These are phyloP conservation scores for Gopherus evgoodei DNA, from an alignment of 2,113 vertebrate genomes.

Conservation along the genomic window DNA sequence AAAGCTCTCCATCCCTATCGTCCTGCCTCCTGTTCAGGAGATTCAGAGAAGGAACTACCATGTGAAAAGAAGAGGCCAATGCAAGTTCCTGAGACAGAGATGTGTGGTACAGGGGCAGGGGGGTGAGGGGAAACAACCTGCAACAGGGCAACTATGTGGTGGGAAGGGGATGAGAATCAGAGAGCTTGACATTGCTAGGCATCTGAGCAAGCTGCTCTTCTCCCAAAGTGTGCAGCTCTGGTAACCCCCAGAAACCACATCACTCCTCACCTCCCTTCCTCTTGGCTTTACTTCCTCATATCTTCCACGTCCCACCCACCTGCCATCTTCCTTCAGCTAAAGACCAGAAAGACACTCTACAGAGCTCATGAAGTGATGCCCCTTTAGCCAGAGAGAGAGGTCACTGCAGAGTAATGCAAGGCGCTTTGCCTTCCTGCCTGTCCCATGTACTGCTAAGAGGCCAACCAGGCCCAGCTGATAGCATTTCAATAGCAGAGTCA, in stretches of 20 bases:
- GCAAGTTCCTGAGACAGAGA: not conserved
- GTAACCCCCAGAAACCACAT: not conserved
- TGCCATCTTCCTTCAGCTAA: not conserved
- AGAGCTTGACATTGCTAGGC: not conserved
- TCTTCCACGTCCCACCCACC: not conserved
- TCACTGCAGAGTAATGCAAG: not conserved
- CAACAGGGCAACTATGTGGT: not conserved
- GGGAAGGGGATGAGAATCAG: not conserved
- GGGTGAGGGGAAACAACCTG: not conserved
- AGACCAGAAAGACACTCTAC: not conserved
- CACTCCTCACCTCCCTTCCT: not conserved
- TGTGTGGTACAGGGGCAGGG: not conserved
- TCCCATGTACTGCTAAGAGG: not conserved
- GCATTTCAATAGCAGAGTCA: not conserved
- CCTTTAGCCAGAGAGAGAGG: not conserved
- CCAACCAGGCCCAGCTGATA: not conserved
- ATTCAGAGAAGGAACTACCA: not conserved
- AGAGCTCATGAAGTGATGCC: not conserved
- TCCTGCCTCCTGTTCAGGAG: not conserved
- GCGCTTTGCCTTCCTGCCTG: not conserved
- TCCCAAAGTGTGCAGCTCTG: not conserved
- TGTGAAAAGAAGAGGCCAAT: not conserved
- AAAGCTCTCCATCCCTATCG: not conserved
- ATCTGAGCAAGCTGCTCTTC: not conserved
- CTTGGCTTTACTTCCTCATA: not conserved